Conservation (phyloP, 2,888 invertebrate species). For the Stegophylla sp. region DNA sequence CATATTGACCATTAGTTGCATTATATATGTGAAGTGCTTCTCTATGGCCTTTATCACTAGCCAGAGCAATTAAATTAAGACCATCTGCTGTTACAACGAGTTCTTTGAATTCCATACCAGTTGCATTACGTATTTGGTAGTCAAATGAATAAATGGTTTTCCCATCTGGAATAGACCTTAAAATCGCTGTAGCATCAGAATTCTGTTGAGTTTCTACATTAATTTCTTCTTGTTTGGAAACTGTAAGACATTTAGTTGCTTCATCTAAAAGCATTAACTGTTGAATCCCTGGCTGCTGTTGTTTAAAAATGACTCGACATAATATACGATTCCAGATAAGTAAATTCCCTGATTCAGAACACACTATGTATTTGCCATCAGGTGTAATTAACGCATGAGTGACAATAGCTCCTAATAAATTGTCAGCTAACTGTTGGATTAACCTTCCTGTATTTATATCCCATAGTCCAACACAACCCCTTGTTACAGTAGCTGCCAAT, state of each 20-base stretch:
- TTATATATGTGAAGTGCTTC: constrained; percentile 86
- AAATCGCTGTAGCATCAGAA: constrained; percentile 72
- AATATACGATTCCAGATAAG: constrained; percentile 85
- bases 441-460: constrained; percentile 84
- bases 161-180: constrained; percentile 81
- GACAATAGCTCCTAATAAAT: constrained; percentile 90
- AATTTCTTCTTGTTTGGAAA: constrained; percentile 74
- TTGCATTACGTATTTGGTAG: constrained; percentile 77
- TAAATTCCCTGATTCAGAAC: constrained; percentile 90
- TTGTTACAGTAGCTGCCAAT: constrained; percentile 88
- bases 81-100: constrained; percentile 85
- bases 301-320: constrained; percentile 74
- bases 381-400: constrained; percentile 90
- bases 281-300: constrained; percentile 80
- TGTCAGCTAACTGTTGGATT: constrained; percentile 86
- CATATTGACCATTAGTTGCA: constrained; percentile 76
- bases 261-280: constrained; percentile 79
- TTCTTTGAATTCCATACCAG: constrained; percentile 75
- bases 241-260: constrained; percentile 76
- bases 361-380: constrained; percentile 79
- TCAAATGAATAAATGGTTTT: constrained; percentile 81
- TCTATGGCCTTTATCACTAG: constrained; percentile 80
- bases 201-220: constrained; percentile 72
- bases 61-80: constrained; percentile 77
- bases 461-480: constrained; percentile 96